These are phyloP conservation scores for Pachycephus smyrnensis DNA, from an alignment of 2,888 invertebrate species.

Conservation along the genomic window DNA sequence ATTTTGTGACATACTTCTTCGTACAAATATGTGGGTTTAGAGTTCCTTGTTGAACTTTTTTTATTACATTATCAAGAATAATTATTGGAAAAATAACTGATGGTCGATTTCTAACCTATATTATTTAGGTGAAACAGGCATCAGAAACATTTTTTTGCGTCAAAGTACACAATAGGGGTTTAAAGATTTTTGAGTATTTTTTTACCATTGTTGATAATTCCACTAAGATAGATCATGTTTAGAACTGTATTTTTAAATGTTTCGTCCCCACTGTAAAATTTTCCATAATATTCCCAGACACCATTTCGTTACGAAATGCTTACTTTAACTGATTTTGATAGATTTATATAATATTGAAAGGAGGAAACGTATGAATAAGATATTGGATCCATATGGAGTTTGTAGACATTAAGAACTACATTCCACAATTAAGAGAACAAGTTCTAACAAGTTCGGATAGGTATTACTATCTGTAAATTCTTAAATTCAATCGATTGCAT, in stretches of 20 bases:
- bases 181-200: too few relatives aligned
- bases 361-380: background rate
- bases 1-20: background rate
- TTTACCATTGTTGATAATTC: too few relatives aligned
- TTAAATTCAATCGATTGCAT: background rate
- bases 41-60: too few relatives aligned
- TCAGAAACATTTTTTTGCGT: too few relatives aligned
- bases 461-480: background rate
- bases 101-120: too few relatives aligned
- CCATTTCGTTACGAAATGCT: background rate
- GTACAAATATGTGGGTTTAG: too few relatives aligned
- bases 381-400: background rate
- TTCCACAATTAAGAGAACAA: background rate
- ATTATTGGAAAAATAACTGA: too few relatives aligned
- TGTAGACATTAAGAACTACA: background rate
- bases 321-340: background rate
- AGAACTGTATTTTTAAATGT: too few relatives aligned
- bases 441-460: background rate
- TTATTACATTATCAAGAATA: too few relatives aligned
- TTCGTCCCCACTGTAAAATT: background rate
- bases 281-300: background rate
- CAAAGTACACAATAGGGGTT: too few relatives aligned
- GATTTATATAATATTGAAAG: background rate
- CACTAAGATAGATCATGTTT: too few relatives aligned
- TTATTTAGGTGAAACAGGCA: too few relatives aligned